Percentiles rank a stretch among this genome's conserved stretches.
These are phyloP conservation scores for Riparia riparia DNA, from an alignment of 2,113 vertebrate genomes.

Conservation along the genomic window DNA sequence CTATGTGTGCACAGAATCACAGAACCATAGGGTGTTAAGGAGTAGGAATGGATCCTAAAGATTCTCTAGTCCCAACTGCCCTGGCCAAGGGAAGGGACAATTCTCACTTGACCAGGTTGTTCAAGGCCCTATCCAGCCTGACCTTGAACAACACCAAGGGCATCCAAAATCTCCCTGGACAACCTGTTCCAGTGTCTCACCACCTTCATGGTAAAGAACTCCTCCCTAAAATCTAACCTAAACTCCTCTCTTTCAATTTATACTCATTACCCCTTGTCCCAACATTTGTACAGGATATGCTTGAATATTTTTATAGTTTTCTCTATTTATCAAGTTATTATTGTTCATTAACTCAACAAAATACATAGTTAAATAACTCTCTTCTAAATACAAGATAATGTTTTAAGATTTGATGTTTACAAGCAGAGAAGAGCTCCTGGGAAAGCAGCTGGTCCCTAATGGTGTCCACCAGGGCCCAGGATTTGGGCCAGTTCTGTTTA, in stretches of 20 bases:
- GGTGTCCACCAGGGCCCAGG: too few relatives aligned
- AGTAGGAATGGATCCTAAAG: not conserved
- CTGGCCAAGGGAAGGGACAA: not conserved
- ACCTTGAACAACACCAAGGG: not conserved
- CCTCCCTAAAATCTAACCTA: not conserved
- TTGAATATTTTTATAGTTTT: not conserved
- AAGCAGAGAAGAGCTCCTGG: not conserved
- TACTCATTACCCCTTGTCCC: not conserved
- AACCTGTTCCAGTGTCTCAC: not conserved
- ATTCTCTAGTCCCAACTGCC: not conserved
- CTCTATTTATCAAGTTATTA: not conserved
- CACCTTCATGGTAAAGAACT: not conserved
- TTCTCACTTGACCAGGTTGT: not conserved
- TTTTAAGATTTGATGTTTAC: not conserved
- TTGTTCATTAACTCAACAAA: not conserved
- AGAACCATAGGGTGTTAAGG: not conserved
- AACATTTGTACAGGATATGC: not conserved
- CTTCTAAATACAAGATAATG: not conserved
- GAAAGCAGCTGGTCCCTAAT: not conserved
- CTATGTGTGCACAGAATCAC: not conserved
- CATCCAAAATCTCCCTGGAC: not conserved
- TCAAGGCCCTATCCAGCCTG: not conserved
- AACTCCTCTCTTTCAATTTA: not conserved
- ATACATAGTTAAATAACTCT: not conserved
- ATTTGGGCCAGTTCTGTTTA: not conserved